Evolutionary conservation across 2,888 invertebrate species (phyloP), one percentile per base, ranked within the genome.

Genomic region (Pterobdella sp.): DNA sequence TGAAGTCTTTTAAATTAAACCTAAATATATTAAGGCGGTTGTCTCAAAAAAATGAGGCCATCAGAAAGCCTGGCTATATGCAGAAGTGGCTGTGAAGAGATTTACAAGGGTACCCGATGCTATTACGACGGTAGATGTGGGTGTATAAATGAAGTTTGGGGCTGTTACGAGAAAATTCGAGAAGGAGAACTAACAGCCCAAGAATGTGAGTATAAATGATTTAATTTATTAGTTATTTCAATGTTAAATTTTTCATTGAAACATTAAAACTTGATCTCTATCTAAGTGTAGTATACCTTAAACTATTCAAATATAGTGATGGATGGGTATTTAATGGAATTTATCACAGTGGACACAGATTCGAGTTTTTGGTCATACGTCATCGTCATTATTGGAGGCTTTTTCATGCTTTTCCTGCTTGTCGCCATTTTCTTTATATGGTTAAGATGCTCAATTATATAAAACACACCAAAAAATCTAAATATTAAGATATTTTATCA

Each of bases 401-500:
- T 52, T 34, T 35, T 71, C 63, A 71, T 71, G 34, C 31, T 56
- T 29, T 3, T 71, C 2, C 63, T 71, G 10, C 2, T 42, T 18
- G 71, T 7, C 14, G 60, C 63, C 60, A 71, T 71, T 36, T 60
- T 35, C 31, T 71, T 56, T n/a, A 37, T 71, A 18, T 71, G 71
- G 71, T 71, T 1, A 32, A 35, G 26, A 4, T 10, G 31, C 4
- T 31, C 22, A 66, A 60, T 26, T 26, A 60, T 26, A 22, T 60
- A 26, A 60, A 60, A 60, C 29, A 60, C 7, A 4, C 60, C 31
- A 26, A 1, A 31, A 31, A 31, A 60, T 60, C 26, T 18, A 22
- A 60, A 31, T 31, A 31, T 26, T 31, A 60, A 0, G 10, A 18
- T 60, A 31, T 26, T n/a, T n/a, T n/a, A n/a, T n/a, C n/a, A n/a